A percentile compares a stretch with the other conserved stretches of the same genome.
These are phyloP conservation scores for Malurus elegans DNA, from an alignment of 2,113 vertebrate species.

Conservation along the genomic window DNA sequence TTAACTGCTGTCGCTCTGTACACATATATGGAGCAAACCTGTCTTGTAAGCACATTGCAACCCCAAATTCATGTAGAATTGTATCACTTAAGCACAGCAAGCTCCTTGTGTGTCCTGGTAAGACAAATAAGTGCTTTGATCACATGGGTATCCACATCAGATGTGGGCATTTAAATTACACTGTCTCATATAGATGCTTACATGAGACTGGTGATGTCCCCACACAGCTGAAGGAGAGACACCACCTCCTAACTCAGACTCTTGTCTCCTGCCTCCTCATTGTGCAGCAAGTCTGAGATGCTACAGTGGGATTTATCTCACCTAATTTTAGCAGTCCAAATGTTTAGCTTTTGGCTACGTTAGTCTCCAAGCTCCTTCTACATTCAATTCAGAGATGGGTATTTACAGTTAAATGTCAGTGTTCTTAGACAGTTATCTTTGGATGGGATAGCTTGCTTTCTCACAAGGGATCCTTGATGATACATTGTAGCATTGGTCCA, in stretches of 20 bases:
- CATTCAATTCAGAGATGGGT: background rate
- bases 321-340: slow-evolving; percentile 23
- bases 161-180: background rate
- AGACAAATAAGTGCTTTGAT: background rate
- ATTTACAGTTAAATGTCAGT: background rate
- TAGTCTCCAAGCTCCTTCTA: background rate
- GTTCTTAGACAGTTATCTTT: background rate
- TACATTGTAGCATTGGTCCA: background rate
- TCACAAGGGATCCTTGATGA: background rate
- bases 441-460: background rate
- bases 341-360: background rate
- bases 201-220: background rate
- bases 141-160: background rate
- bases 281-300: background rate
- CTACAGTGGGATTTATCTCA: background rate
- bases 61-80: background rate
- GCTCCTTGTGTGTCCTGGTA: background rate
- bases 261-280: background rate
- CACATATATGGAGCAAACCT: background rate
- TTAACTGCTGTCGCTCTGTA: background rate
- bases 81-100: background rate
- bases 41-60: background rate
- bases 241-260: background rate
- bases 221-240: background rate
- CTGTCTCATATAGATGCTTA: background rate